Evolutionary conservation across 2,888 invertebrate genomes (phyloP).

Genomic region (Aspidiotus destructor): DNA sequence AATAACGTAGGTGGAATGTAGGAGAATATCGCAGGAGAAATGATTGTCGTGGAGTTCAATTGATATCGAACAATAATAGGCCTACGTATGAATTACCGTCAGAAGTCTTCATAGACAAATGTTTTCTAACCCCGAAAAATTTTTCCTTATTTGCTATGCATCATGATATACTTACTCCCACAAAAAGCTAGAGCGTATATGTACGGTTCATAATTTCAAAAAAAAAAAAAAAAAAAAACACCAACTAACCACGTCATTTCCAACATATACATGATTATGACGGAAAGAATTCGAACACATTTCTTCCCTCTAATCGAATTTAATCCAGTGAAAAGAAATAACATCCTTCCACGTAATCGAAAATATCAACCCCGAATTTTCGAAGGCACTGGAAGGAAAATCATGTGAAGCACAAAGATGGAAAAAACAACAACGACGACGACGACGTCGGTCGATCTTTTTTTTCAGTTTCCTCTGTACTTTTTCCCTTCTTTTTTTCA

Average conservation of each 20-base stretch:
- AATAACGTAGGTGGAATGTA: too few relatives aligned
- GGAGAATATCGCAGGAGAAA: too few relatives aligned
- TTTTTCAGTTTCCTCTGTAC: background rate
- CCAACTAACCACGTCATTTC: conserved; percentile 17
- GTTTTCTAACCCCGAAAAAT: background rate
- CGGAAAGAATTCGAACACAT: conserved; percentile 30
- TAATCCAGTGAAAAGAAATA: conserved; percentile 31
- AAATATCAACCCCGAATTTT: conserved; percentile 24
- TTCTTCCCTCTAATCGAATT: conserved; percentile 24
- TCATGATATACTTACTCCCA: too few relatives aligned
- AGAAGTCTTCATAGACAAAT: too few relatives aligned
- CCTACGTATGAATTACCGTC: too few relatives aligned
- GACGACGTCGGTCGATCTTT: too few relatives aligned
- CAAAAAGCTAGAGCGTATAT: background rate
- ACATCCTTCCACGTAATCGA: conserved; percentile 30
- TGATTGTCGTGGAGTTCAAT: too few relatives aligned
- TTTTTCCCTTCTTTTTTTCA: conserved; percentile 5
- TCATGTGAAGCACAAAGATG: conserved; percentile 27
- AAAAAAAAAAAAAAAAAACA: conserved; percentile 2
- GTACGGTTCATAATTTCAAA: background rate
- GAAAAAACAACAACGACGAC: conserved; percentile 13
- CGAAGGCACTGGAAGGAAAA: conserved; percentile 29
- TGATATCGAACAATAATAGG: too few relatives aligned
- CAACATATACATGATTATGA: conserved; percentile 26
- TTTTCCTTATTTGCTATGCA: background rate